Conservation (phyloP, 2,113 vertebrate genomes). For the Charadrius vociferus region DNA sequence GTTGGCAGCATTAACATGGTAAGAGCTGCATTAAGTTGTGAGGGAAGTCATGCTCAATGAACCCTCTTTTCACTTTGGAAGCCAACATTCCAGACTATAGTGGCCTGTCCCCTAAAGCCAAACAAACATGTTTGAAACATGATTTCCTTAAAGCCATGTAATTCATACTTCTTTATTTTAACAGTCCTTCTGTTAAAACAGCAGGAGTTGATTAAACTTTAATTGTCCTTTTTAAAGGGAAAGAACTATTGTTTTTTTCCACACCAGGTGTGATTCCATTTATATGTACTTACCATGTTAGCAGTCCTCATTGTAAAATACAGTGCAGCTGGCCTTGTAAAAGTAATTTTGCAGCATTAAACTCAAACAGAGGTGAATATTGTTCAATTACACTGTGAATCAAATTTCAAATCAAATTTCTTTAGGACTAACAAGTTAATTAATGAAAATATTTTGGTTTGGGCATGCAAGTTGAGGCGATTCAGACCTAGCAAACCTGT, state of each 20-base stretch:
- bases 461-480: background rate
- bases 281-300: background rate
- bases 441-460: background rate
- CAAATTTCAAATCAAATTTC: background rate
- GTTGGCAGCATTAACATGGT: background rate
- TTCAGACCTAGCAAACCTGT: background rate
- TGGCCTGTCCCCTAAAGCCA: background rate
- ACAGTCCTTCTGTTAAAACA: background rate
- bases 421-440: background rate
- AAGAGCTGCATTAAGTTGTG: background rate
- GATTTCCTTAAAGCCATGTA: background rate
- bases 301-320: background rate
- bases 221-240: conserved; percentile 41
- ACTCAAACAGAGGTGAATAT: background rate
- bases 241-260: background rate
- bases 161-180: conserved; percentile 6
- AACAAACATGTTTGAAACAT: background rate
- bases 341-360: background rate
- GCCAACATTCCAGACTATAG: background rate
- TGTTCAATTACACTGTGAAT: background rate
- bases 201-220: conserved; percentile 5
- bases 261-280: conserved; percentile 10
- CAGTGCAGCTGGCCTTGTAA: background rate
- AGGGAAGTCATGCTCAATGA: background rate
- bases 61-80: background rate